Base-by-base conservation (phyloP, 2,888 invertebrate species). In the Aleiodes testaceus region DNA sequence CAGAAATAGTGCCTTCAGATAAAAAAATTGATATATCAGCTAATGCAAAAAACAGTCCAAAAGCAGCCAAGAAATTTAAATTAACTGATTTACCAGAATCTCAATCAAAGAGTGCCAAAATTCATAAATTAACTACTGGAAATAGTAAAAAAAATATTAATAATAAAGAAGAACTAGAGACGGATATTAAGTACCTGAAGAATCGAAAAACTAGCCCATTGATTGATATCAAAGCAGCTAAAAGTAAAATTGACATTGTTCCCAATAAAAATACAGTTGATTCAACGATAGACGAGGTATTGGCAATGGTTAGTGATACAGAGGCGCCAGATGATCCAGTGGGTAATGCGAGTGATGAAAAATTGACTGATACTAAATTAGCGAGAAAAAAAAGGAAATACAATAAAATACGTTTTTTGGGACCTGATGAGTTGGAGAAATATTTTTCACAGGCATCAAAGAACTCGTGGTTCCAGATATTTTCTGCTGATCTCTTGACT, bases 281-380 rank as follows among this genome's bases (percentile, higher is more conserved):
- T 74, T 74, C 83, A 59, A 87, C 85, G 11, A 87, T 87, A 69
- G 87, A 87, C 74, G 85, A 84, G 66, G 87, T 87, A 11, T 84
- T 87, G 53, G 85, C 87, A 75, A 85, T 85, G 84, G 76, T 84
- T 66, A 79, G 82, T 70, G 85, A 84, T 69, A 77, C 81, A 11
- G 83, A 81, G 22, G 66, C 75, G 69, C 81, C 81, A n/a, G 79
- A 73, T 71, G 79, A 77, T 47, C 78, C 82, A 59, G 78, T 76
- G 2, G 71, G 66, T 7, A 75, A 73, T 2, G 80, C 14, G 6
- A 47, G 16, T 47, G 16, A 81, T 6, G 79, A 79, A 65, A 36
- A 36, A 11, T 36, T 36, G 2, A 70, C 77, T 6, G 81, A 81
- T 14, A 82, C 79, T 2, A 85, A 83, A 63, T 30, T 80, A 26